phyloP scores from a whole-genome alignment of 2,797 vertebrate species.

The Anisognathus igniventris region DNA sequence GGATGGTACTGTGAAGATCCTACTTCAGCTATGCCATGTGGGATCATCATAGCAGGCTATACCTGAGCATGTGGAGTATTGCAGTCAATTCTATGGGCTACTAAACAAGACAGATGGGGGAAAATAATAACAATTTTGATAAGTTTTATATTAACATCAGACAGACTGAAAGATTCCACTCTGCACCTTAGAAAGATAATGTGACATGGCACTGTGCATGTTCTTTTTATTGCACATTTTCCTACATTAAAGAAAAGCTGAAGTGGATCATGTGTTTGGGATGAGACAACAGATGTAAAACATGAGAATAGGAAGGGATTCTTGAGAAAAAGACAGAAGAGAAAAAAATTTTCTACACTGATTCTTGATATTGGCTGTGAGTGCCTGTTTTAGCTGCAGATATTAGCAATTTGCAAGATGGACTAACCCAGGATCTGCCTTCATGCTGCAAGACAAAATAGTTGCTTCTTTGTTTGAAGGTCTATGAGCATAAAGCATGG shows the following conservation, averaged over 20 bases:
- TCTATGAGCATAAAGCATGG: background rate
- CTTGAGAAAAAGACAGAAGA: background rate
- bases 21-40: background rate
- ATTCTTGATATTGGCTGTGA: background rate
- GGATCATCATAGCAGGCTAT: background rate
- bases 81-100: background rate
- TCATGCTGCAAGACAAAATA: background rate
- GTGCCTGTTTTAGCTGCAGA: background rate
- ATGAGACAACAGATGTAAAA: background rate
- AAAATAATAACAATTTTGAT: background rate
- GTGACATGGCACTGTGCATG: fast-evolving
- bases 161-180: background rate
- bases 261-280: background rate
- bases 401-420: background rate
- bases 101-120: background rate
- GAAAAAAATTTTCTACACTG: background rate
- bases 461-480: background rate
- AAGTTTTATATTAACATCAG: background rate
- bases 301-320: background rate
- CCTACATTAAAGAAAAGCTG: background rate
- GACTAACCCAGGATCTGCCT: background rate
- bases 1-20: background rate
- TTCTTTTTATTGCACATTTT: background rate
- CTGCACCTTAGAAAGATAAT: background rate
- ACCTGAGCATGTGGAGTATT: background rate